These are phyloP conservation scores for Mesitornis unicolor DNA, from an alignment of 2,113 vertebrate genomes.

Conservation along the genomic window DNA sequence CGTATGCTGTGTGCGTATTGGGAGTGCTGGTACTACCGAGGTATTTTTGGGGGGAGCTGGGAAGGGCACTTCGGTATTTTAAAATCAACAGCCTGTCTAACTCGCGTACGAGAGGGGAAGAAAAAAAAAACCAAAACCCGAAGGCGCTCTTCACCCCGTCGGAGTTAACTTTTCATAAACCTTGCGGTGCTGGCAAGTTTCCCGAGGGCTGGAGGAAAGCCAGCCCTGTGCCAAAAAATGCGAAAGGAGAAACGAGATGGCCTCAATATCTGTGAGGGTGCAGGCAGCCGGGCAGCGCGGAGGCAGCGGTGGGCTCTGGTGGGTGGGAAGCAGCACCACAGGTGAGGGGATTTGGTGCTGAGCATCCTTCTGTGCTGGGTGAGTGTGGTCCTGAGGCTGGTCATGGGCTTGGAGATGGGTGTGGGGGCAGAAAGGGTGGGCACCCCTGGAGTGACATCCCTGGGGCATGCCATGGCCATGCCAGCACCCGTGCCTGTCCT, in stretches of 20 bases:
- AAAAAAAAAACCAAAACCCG: background rate
- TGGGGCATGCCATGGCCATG: too few species aligned
- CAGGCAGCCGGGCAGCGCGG: rapidly evolving
- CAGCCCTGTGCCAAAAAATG: background rate
- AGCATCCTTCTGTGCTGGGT: rapidly evolving
- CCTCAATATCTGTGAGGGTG: background rate
- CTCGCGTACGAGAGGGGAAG: rapidly evolving
- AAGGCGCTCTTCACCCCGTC: background rate
- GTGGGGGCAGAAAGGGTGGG: background rate
- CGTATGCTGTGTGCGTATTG: background rate
- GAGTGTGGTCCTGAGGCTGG: rapidly evolving
- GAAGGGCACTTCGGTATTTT: background rate
- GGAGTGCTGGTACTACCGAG: background rate
- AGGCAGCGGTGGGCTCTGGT: rapidly evolving
- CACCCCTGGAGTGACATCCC: background rate
- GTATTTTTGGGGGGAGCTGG: background rate
- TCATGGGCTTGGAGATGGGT: background rate
- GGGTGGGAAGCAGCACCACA: background rate
- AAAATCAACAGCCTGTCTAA: background rate
- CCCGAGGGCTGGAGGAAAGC: background rate
- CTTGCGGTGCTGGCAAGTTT: background rate
- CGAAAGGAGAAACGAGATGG: background rate
- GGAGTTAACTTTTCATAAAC: constrained; percentile 32
- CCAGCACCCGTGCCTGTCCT: background rate
- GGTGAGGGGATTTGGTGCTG: rapidly evolving